Evolutionary conservation across 92 coral and sea anemone genomes (phyloP).

Genomic region (Chrysogorgia sp.): DNA sequence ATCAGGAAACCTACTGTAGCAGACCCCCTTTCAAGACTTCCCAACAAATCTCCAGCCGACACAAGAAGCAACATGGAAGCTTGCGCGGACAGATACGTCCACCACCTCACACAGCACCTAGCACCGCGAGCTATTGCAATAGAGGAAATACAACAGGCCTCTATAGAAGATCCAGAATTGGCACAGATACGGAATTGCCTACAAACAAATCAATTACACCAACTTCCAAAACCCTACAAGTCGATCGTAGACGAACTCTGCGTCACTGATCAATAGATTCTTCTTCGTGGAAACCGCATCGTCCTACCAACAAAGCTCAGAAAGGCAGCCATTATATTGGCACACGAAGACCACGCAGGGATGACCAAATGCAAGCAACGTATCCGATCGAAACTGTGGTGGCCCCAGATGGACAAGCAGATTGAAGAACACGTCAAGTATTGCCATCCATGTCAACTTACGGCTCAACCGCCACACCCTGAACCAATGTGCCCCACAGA

Average conservation of each 20-base stretch:
- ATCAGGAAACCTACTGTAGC: slow-evolving; percentile 46
- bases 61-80: slow-evolving; percentile 63
- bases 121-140: slow-evolving; percentile 49
- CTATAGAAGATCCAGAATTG: slow-evolving; percentile 46
- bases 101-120: slow-evolving; percentile 42
- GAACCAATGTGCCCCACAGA: slow-evolving; percentile 6
- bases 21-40: slow-evolving; percentile 43
- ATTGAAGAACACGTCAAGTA: slow-evolving; percentile 34
- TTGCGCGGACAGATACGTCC: slow-evolving; percentile 57
- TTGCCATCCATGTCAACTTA: slow-evolving; percentile 45
- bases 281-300: slow-evolving; percentile 48
- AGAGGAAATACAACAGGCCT: slow-evolving; percentile 44
- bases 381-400: slow-evolving; percentile 49
- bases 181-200: slow-evolving; percentile 31
- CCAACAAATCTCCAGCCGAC: too few relatives aligned
- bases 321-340: slow-evolving; percentile 32
- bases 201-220: slow-evolving; percentile 7
- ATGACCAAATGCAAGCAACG: slow-evolving; percentile 55
- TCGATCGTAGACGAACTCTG: slow-evolving; percentile 44
- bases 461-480: neutral
- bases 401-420: slow-evolving; percentile 57
- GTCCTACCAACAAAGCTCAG: slow-evolving; percentile 46
- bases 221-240: slow-evolving; percentile 44
- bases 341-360: slow-evolving; percentile 60
- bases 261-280: slow-evolving; percentile 47